phyloP scores from a whole-genome alignment of 2,113 vertebrate genomes.

The Apistogramma diplotaenia region DNA sequence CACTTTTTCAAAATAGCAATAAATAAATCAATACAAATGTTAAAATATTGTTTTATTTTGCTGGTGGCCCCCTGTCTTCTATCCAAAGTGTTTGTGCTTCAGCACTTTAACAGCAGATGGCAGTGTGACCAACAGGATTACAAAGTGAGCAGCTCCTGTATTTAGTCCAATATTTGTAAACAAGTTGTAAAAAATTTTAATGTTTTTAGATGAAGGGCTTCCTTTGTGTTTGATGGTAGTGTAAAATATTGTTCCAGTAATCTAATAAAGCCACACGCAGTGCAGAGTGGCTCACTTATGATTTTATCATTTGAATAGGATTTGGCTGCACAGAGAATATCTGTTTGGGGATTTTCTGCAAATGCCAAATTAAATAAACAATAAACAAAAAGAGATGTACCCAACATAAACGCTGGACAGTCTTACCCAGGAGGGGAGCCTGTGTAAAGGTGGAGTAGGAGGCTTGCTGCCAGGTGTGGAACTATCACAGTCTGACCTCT shows the following conservation, averaged over 20 bases:
- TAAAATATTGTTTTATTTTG: not conserved
- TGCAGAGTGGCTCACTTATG: not conserved
- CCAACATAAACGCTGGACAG: not conserved
- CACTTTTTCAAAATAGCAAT: too few species aligned
- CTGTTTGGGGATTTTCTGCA: not conserved
- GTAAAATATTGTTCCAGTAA: not conserved
- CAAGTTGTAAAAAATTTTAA: not conserved
- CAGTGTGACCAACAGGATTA: not conserved
- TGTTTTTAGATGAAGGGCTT: not conserved
- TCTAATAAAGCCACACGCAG: not conserved
- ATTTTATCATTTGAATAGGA: not conserved
- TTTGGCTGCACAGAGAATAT: not conserved
- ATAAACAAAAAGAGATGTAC: too few species aligned
- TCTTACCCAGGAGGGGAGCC: conserved; percentile 96
- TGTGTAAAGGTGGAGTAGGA: conserved; percentile 93
- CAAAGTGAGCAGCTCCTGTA: not conserved
- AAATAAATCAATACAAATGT: too few species aligned
- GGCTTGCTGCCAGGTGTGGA: conserved; percentile 79
- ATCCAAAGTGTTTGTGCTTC: not conserved
- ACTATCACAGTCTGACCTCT: conserved; percentile 55
- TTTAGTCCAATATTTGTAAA: not conserved
- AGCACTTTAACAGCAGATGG: not conserved
- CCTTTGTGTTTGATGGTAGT: not conserved
- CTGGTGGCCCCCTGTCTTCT: not conserved
- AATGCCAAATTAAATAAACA: not conserved